Percentiles rank a stretch among this genome's conserved stretches.
phyloP scores from a whole-genome alignment of 1,140 invertebrate species.

The Drosophila busckii region DNA sequence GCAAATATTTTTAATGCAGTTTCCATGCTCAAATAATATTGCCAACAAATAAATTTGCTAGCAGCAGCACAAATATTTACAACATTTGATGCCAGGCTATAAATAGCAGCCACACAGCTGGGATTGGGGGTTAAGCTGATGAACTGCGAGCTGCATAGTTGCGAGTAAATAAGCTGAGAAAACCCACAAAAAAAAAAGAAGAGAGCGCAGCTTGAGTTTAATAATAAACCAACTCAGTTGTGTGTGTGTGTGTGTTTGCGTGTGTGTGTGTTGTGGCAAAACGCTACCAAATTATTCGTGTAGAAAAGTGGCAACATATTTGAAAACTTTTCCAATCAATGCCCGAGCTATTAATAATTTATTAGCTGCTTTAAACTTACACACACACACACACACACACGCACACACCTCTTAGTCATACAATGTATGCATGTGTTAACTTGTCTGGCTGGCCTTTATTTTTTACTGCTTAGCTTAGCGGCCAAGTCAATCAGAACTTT shows the following conservation, averaged over 20 bases:
- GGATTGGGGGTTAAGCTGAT: background rate
- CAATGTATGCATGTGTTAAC: constrained; percentile 9
- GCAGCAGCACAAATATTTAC: constrained; percentile 64
- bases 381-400: constrained; percentile 7
- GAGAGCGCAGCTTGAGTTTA: constrained; percentile 64
- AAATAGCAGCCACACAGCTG: background rate
- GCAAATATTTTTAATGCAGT: constrained; percentile 37
- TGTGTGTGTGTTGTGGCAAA: constrained; percentile 34
- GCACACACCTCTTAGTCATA: background rate
- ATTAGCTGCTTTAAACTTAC: constrained; percentile 68
- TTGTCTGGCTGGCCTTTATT: constrained; percentile 17
- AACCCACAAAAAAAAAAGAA: too few relatives aligned
- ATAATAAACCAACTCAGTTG: constrained; percentile 56
- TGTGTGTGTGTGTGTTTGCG: constrained; percentile 10
- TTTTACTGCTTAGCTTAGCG: constrained; percentile 53
- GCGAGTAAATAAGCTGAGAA: constrained; percentile 57
- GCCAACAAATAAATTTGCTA: constrained; percentile 50
- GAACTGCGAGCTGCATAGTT: constrained; percentile 24
- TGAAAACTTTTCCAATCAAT: constrained; percentile 77
- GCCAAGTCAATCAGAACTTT: constrained; percentile 64
- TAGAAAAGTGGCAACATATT: constrained; percentile 77
- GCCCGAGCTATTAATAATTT: constrained; percentile 75
- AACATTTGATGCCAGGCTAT: constrained; percentile 31
- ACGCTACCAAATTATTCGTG: constrained; percentile 73
- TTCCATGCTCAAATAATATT: constrained; percentile 40